A percentile compares a stretch with the other conserved stretches of the same genome.
phyloP scores from a whole-genome alignment of 1,140 invertebrate species.

The Tenebrio molitor region DNA sequence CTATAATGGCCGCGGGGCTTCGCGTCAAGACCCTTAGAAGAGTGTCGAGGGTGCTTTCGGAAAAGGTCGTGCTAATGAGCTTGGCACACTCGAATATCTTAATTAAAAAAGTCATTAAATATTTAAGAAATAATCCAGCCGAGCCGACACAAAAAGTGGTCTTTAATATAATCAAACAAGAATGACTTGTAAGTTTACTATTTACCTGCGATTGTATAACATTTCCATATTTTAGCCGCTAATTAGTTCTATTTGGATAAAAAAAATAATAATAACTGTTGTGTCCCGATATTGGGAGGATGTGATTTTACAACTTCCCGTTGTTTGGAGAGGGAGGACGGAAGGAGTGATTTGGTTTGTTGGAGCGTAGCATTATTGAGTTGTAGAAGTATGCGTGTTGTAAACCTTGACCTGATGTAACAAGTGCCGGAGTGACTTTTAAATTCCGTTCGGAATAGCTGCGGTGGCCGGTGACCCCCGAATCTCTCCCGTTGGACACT shows the following conservation, averaged over 20 bases:
- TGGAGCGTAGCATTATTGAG: no score
- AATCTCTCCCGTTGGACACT: no score
- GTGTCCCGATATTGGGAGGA: background rate
- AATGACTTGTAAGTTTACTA: conserved; percentile 31
- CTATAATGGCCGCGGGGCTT: no score
- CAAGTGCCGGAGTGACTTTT: conserved; percentile 9
- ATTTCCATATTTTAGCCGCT: conserved; percentile 33
- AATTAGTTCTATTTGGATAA: conserved; percentile 8
- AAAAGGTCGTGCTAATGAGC: conserved; percentile 36
- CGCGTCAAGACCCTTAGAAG: no score
- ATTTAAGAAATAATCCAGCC: conserved; percentile 36
- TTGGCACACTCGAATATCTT: conserved; percentile 31
- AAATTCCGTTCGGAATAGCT: conserved; percentile 2
- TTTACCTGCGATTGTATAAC: conserved; percentile 31
- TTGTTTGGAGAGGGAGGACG: no score
- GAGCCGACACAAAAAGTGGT: conserved; percentile 21
- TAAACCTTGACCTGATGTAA: conserved; percentile 29
- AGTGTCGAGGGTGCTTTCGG: no score
- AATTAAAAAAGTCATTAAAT: conserved; percentile 41
- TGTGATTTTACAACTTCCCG: background rate
- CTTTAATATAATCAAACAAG: conserved; percentile 41
- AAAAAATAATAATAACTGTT: background rate
- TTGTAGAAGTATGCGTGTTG: background rate
- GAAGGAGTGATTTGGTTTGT: no score
- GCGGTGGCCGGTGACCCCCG: background rate